Base-by-base conservation (phyloP, 2,888 invertebrate genomes). In the Plagodis dolabraria region DNA sequence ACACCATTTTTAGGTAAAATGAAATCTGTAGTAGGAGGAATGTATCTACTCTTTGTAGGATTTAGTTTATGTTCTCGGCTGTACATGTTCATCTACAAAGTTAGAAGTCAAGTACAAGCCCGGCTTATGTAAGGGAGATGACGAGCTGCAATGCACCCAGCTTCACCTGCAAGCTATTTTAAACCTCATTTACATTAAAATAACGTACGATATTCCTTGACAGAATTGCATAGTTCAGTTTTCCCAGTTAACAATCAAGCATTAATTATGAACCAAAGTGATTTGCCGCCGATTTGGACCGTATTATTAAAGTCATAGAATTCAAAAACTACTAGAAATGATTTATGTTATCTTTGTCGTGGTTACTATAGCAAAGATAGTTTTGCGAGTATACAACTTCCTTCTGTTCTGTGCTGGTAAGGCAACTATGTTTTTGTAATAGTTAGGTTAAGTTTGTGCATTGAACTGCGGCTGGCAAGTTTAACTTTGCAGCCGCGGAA, bases 21-120 rank as follows among this genome's bases (percentile, higher is more conserved):
- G n/a, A n/a, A n/a, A n/a, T 22, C 22, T 22, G 22, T 4, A 22
- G 22, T 22, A 4, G 1, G 4, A 4, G 1, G 22, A 2, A 22
- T 1, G 22, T 22, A 22, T 22, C 22, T 22, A 22, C 22, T 22
- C 22, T 22, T 22, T 22, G 22, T 22, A 22, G 4, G 22, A 22
- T 22, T 22, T 2, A 53, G 48, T 33, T 71, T 80, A 57, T 76
- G 74, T 33, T 2, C 54, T 10, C 65, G 76, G 71, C 52, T 73
- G 80, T 87, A 90, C 90, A 64, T 68, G 87, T 86, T 82, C 80
- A 80, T 85, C 85, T 75, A 83, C 82, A 79, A 82, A 82, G 75
- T 85, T 83, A 79, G 82, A 80, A 85, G 87, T 90, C 87, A 86
- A 88, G 89, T 85, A 88, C 86, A 85, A 75, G 77, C 77, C 70